Percentiles rank a stretch among this genome's conserved stretches.
These are phyloP conservation scores for Drosophila kohkoa DNA, from an alignment of 1,140 invertebrate genomes.

Conservation along the genomic window DNA sequence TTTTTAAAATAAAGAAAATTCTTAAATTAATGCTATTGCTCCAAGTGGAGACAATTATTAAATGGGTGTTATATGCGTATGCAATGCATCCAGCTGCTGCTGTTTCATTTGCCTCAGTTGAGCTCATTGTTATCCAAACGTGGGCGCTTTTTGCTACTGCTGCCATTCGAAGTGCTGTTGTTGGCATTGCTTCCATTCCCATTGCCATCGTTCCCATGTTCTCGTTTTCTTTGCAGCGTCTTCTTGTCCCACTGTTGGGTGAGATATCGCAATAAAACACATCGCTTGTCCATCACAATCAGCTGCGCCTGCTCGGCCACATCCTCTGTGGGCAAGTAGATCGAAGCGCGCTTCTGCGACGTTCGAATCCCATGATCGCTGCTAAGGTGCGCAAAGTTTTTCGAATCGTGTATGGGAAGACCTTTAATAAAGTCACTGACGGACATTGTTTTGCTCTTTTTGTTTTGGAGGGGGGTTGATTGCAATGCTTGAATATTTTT, in stretches of 20 bases:
- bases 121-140: constrained; percentile 74
- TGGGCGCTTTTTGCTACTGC: constrained; percentile 79
- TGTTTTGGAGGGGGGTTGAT: constrained; percentile 47
- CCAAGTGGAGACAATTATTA: constrained; percentile 12
- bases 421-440: constrained; percentile 93
- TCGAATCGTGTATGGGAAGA: constrained; percentile 94
- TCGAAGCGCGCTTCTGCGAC: constrained; percentile 93
- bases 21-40: constrained; percentile 37
- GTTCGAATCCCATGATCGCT: constrained; percentile 93
- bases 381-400: constrained; percentile 95
- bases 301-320: constrained; percentile 94
- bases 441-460: constrained; percentile 87
- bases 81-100: background rate
- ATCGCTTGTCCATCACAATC: constrained; percentile 97
- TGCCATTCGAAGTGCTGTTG: constrained; percentile 52
- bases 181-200: constrained; percentile 28
- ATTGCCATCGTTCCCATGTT: constrained; percentile 69
- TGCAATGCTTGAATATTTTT: constrained; percentile 16
- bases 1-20: constrained; percentile 42
- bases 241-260: constrained; percentile 98
- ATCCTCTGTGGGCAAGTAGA: constrained; percentile 96
- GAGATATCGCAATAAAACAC: constrained; percentile 95
- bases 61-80: constrained; percentile 22
- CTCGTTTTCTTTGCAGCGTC: constrained; percentile 86
- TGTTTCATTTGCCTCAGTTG: constrained; percentile 41